phyloP scores from a whole-genome alignment of 2,888 invertebrate species.

The Harpagoxenus sublaevis region DNA sequence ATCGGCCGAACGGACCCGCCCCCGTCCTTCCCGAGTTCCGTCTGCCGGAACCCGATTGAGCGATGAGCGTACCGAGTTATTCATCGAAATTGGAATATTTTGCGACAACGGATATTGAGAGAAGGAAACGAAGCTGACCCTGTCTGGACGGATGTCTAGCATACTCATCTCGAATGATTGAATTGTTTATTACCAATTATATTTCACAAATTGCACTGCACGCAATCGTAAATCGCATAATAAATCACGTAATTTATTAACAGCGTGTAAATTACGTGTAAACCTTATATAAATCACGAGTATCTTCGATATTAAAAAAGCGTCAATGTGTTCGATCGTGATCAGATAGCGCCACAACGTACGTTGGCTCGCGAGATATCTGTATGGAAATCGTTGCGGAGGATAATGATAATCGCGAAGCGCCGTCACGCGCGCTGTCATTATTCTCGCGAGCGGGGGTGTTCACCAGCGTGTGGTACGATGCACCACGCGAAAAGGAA shows the following conservation, averaged over 20 bases:
- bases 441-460: conserved; percentile 53
- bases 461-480: conserved; percentile 23
- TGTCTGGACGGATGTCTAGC: conserved; percentile 18
- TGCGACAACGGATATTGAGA: conserved; percentile 73
- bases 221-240: neutral
- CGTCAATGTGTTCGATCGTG: neutral
- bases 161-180: neutral
- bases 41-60: conserved; percentile 65
- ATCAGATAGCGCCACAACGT: neutral
- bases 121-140: conserved; percentile 56
- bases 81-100: conserved; percentile 78
- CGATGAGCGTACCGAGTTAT: conserved; percentile 71
- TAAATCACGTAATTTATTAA: neutral
- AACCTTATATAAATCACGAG: neutral
- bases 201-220: neutral
- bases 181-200: neutral
- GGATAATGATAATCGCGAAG: conserved; percentile 50
- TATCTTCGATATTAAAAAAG: neutral
- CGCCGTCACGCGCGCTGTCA: conserved; percentile 54
- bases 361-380: neutral
- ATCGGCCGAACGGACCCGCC: conserved; percentile 5
- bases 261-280: neutral
- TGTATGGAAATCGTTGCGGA: conserved; percentile 18
- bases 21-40: conserved; percentile 9
- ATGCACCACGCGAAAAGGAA: conserved; percentile 59